Base-by-base conservation (phyloP, 2,888 invertebrate genomes). In the Thymelicus lineola region DNA sequence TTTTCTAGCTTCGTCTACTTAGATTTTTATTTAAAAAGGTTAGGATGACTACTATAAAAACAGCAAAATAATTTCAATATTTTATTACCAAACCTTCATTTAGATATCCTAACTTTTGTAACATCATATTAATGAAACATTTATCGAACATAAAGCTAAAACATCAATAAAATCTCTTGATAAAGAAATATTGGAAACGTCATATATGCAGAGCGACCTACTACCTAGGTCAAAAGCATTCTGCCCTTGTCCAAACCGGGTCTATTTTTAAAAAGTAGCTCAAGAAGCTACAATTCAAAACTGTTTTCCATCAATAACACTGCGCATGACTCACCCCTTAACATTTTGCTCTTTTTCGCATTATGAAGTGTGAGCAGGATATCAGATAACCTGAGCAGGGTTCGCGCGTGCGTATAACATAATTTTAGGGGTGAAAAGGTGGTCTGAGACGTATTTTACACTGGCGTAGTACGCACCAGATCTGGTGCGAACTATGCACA, bases 291-390 rank as follows among this genome's bases (percentile, higher is more conserved):
- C 62, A 59, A 69, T 64, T 64, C 69, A 69, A 58, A 69, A 58
- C 63, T 28, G 63, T 69, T 50, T 82, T 86, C 80, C 83, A 86
- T 93, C 93, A 90, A 93, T 93, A 93, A 86, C 86, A 89, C 83
- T 87, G 92, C 93, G 93, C 92, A 93, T 89, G 91, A 88, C 84
- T 76, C 80, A 50, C 69, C 58, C 46, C 75, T 75, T 60, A 76
- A 72, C 70, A 48, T 66, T 79, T 72, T 60, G 83, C 87, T 82
- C 86, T 75, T 77, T 88, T 79, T 63, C 50, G n/a, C 75, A 55
- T n/a, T 46, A 67, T 28, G 66, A 70, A 74, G 72, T 42, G 66
- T 20, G 77, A 86, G 73, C 79, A 85, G 77, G 90, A 88, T 72
- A 77, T 73, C 73, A 70, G 77, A 90, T 91, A 90, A 90, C 90